These are phyloP conservation scores for Lates japonicus DNA, from an alignment of 2,797 vertebrate species.

Conservation along the genomic window DNA sequence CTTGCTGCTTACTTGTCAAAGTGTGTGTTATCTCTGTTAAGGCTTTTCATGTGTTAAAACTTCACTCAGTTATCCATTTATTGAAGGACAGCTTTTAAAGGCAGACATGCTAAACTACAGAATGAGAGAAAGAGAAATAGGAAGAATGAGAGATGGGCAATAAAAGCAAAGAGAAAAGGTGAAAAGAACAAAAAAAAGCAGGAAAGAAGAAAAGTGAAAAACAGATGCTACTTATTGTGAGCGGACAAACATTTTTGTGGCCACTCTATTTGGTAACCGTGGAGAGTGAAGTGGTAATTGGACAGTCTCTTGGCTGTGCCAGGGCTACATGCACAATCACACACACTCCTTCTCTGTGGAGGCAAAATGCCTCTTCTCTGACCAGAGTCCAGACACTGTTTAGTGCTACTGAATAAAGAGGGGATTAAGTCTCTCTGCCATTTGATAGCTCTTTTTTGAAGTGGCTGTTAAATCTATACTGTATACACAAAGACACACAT, in stretches of 20 bases:
- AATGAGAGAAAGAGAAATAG: slow-evolving; percentile 17
- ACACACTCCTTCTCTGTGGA: slow-evolving; percentile 62
- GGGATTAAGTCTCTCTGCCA: slow-evolving; percentile 72
- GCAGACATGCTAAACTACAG: slow-evolving; percentile 20
- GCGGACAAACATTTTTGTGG: slow-evolving; percentile 79
- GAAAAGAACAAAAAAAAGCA: slow-evolving; percentile 22
- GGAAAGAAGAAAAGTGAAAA: slow-evolving; percentile 38
- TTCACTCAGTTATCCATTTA: slow-evolving; percentile 34
- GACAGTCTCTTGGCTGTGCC: slow-evolving; percentile 56
- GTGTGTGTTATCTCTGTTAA: slow-evolving; percentile 34
- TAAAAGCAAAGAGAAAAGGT: slow-evolving; percentile 47
- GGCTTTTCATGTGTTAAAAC: slow-evolving; percentile 32
- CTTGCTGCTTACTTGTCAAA: slow-evolving; percentile 35
- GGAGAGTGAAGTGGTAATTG: slow-evolving; percentile 79
- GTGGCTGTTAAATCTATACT: slow-evolving; percentile 66
- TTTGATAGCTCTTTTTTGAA: slow-evolving; percentile 72
- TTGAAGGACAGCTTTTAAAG: slow-evolving; percentile 28
- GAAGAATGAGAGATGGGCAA: slow-evolving; percentile 27
- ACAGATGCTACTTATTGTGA: slow-evolving; percentile 74
- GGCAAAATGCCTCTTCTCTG: slow-evolving; percentile 54
- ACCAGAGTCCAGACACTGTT: slow-evolving; percentile 67
- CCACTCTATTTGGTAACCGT: slow-evolving; percentile 75
- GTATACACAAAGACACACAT: slow-evolving; percentile 69
- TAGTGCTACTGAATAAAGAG: slow-evolving; percentile 72
- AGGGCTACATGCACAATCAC: slow-evolving; percentile 60